Conservation (phyloP, 2,888 invertebrate species). For the Myathropa florea region DNA sequence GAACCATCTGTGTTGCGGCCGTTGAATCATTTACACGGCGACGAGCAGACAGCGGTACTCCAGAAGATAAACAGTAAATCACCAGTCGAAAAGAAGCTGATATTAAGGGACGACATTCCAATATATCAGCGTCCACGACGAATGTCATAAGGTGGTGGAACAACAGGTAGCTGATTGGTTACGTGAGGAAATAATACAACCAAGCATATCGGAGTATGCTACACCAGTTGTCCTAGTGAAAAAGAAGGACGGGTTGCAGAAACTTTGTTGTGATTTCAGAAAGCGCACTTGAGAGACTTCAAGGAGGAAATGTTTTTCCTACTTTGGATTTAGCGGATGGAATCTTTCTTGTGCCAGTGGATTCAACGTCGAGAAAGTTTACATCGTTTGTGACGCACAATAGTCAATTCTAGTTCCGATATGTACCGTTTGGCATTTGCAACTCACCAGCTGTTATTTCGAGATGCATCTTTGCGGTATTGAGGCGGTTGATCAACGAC, state of each 20-base stretch:
- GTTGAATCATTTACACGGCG: constrained; percentile 55
- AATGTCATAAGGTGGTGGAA: constrained; percentile 72
- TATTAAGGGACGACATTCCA: constrained; percentile 46
- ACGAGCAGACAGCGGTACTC: constrained; percentile 73
- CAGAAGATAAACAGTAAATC: constrained; percentile 1
- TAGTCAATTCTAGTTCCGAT: constrained; percentile 71
- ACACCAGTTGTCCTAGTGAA: constrained; percentile 62
- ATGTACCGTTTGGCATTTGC: too few species aligned
- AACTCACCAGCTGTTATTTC: too few species aligned
- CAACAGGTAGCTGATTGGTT: constrained; percentile 72
- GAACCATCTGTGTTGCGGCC: neutral
- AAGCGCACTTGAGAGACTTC: constrained; percentile 47
- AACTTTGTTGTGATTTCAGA: constrained; percentile 31
- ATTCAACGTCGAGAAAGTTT: constrained; percentile 69
- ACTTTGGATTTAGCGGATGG: constrained; percentile 70
- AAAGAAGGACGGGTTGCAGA: constrained; percentile 24
- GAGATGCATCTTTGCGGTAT: constrained; percentile 9
- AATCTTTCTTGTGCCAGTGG: constrained; percentile 72
- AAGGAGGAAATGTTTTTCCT: constrained; percentile 30
- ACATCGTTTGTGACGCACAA: constrained; percentile 70
- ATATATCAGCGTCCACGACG: constrained; percentile 45
- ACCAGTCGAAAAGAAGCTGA: constrained; percentile 56
- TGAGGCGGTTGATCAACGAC: constrained; percentile 19
- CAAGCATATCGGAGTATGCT: constrained; percentile 74
- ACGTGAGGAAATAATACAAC: constrained; percentile 28